Percentiles rank a stretch among this genome's conserved stretches.
Evolutionary conservation across 2,113 vertebrate species (phyloP).

Genomic region (Verasper variegatus): DNA sequence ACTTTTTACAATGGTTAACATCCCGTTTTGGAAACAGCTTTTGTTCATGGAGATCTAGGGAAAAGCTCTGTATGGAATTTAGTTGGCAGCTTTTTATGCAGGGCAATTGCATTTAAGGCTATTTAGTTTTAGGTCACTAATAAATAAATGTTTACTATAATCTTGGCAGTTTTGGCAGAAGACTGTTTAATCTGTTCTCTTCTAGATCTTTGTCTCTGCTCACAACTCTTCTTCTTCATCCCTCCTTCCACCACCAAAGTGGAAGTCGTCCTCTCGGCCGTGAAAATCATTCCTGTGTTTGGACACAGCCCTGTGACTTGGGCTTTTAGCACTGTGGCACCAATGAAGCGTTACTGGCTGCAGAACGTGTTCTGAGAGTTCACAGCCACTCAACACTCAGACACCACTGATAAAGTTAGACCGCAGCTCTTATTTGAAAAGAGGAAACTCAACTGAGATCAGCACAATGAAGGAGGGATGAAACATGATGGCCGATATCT

Average conservation of each 20-base stretch:
- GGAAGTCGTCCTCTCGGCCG: constrained; percentile 46
- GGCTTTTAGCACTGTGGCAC: constrained; percentile 72
- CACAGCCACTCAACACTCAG: constrained; percentile 31
- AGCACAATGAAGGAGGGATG: constrained; percentile 36
- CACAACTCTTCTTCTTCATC: constrained; percentile 5
- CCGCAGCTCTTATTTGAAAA: not conserved
- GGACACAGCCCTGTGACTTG: constrained; percentile 31
- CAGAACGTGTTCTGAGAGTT: constrained; percentile 22
- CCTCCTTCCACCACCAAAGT: constrained; percentile 16
- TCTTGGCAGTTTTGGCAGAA: constrained; percentile 18
- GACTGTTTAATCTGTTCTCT: not conserved
- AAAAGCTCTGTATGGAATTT: not conserved
- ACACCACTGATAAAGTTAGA: constrained; percentile 14
- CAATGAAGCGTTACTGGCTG: constrained; percentile 51
- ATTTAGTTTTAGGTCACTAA: too few species aligned
- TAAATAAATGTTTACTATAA: constrained; percentile 16
- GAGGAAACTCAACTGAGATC: not conserved
- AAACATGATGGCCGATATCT: constrained; percentile 36
- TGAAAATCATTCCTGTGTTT: constrained; percentile 74
- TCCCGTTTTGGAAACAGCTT: too few species aligned
- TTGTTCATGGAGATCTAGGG: not conserved
- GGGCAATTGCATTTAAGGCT: too few species aligned
- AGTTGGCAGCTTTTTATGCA: not conserved
- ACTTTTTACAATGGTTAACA: too few species aligned
- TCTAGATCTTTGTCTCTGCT: not conserved